Conservation (phyloP, 2,888 invertebrate genomes). For the Hipparchia sbordonii region DNA sequence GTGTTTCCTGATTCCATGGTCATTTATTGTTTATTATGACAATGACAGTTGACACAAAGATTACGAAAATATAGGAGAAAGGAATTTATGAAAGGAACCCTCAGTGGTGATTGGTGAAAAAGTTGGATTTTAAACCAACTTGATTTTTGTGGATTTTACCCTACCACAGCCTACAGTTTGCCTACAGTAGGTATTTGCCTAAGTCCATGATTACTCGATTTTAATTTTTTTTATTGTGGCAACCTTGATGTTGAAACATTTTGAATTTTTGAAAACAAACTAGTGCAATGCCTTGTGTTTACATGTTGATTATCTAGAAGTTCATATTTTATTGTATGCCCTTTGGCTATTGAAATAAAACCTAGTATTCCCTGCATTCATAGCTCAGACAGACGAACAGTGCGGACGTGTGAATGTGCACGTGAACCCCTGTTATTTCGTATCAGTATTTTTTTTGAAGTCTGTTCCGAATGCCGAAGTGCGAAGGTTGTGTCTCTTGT, state of each 20-base stretch:
- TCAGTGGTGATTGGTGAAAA: too few species aligned
- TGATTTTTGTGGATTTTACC: too few species aligned
- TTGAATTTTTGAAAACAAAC: too few species aligned
- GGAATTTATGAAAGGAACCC: too few species aligned
- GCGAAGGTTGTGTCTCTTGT: conserved; percentile 33
- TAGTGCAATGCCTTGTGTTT: not conserved
- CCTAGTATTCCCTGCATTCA: conserved; percentile 24
- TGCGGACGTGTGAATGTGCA: conserved; percentile 38
- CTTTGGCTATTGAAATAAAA: conserved; percentile 19
- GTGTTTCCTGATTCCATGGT: too few species aligned
- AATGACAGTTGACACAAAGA: too few species aligned
- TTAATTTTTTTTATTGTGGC: not conserved
- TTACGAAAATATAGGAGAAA: too few species aligned
- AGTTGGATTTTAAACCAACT: too few species aligned
- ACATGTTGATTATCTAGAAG: not conserved
- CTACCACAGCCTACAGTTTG: too few species aligned
- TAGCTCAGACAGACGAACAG: conserved; percentile 6
- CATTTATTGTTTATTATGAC: too few species aligned
- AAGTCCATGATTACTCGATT: too few species aligned
- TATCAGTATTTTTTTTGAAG: not conserved
- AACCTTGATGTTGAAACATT: not conserved
- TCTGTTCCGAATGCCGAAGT: not conserved
- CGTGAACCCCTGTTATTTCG: conserved; percentile 28
- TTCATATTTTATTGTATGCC: conserved; percentile 24
- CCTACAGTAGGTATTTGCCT: too few species aligned